Percentiles rank a stretch among this genome's conserved stretches.
These are phyloP conservation scores for Drosophila burlai DNA, from an alignment of 1,140 invertebrate genomes.

Conservation along the genomic window DNA sequence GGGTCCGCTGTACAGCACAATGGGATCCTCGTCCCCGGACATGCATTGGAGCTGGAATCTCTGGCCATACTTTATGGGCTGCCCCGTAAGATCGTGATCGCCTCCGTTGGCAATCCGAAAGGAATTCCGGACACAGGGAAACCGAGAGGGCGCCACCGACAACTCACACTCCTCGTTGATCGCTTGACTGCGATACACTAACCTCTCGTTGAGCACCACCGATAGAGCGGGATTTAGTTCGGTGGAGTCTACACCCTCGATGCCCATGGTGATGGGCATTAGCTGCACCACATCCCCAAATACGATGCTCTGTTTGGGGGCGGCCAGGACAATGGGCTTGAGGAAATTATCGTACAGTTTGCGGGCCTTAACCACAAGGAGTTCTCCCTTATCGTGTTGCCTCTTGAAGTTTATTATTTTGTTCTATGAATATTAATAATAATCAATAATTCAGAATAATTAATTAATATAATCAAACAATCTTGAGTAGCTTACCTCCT, in stretches of 20 bases:
- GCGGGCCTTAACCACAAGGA: conserved; percentile 77
- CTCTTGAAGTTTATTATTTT: conserved; percentile 66
- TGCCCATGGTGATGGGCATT: conserved; percentile 65
- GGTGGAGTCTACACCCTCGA: conserved; percentile 43
- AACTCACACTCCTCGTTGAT: conserved; percentile 78
- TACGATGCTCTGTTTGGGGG: conserved; percentile 68
- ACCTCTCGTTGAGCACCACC: conserved; percentile 70
- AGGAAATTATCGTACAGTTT: conserved; percentile 76
- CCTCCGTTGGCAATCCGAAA: conserved; percentile 73
- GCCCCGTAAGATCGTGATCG: conserved; percentile 57
- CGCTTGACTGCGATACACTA: conserved; percentile 57
- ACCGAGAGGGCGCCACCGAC: conserved; percentile 66
- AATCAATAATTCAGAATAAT: too few relatives aligned
- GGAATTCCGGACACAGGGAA: conserved; percentile 72
- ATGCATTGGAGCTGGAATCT: conserved; percentile 74
- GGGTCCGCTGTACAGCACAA: conserved; percentile 65
- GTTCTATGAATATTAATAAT: conserved; percentile 38
- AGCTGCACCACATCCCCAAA: conserved; percentile 72
- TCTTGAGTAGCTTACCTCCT: conserved; percentile 41
- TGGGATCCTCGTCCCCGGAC: conserved; percentile 52
- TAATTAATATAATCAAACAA: not conserved
- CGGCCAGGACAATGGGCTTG: conserved; percentile 66
- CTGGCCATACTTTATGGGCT: conserved; percentile 73
- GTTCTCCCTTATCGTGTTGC: conserved; percentile 61
- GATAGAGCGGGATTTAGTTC: conserved; percentile 70